Percentiles rank a stretch among this genome's conserved stretches.
Conservation (phyloP, 2,888 invertebrate species). For the Phania funesta region DNA sequence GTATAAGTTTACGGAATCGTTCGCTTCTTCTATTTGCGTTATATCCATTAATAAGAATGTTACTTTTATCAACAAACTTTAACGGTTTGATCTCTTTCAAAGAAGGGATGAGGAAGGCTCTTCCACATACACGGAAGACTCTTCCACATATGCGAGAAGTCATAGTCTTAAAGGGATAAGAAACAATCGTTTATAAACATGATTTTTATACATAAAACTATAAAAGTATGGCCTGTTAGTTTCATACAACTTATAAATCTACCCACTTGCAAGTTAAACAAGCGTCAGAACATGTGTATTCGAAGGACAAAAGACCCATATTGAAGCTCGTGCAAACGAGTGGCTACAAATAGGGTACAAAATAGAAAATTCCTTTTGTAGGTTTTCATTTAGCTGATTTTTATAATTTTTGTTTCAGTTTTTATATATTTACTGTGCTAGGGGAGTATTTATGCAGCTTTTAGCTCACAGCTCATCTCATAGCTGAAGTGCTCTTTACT, state of each 20-base stretch:
- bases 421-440: constrained; percentile 42
- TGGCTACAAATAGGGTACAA: constrained; percentile 47
- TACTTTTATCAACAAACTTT: no score
- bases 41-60: no score
- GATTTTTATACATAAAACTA: no score
- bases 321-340: not conserved
- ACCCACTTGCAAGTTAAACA: constrained; percentile 6
- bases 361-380: constrained; percentile 59
- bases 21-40: no score
- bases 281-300: not conserved
- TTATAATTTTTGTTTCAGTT: constrained; percentile 22
- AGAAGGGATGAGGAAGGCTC: no score
- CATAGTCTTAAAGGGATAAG: no score
- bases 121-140: no score
- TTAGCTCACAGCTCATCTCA: constrained; percentile 46
- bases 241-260: not conserved
- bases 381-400: constrained; percentile 40
- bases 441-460: constrained; percentile 25
- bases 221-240: no score
- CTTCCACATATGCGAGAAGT: no score
- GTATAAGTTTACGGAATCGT: no score
- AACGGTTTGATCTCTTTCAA: no score
- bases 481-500: constrained; percentile 52
- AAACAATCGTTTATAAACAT: no score
- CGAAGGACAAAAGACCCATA: constrained; percentile 14